Base-by-base conservation (phyloP, 2,113 vertebrate species). In the Phalacrocorax aristotelis region DNA sequence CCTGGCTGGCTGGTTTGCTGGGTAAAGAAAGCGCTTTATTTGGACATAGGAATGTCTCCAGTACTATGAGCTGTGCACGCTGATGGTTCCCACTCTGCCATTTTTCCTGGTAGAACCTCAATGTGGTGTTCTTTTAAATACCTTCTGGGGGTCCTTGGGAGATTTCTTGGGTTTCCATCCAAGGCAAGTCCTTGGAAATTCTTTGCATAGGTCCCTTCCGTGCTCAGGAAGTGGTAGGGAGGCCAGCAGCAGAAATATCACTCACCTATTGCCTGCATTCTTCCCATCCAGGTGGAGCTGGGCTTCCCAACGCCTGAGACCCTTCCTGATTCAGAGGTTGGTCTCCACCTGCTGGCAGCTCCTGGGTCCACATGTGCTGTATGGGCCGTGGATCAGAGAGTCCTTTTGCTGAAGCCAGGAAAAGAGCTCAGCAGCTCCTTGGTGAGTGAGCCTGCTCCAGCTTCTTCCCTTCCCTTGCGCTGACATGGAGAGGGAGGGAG, bases 281-380 rank as follows among this genome's bases (percentile, higher is more conserved):
- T 46, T 62, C 69, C 62, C 54, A 11, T 83, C n/a, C 94, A 98
- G 98, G 98, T 98, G 51, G 97, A 96, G 0, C 61, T 99, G 75
- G 52, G 92, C 88, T 99, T 99, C 95, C 98, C 97, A 23, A 84
- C 34, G 0, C 22, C 90, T 1, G 94, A 97, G 70, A 95, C 98
- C 13, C 98, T 99, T 76, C 99, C 99, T 23, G 98, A 98, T 81
- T 98, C 98, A 27, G 57, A 97, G 10, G 97, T 97, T 82, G 97
- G 57, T 68, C 87, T 99, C 22, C 77, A 77, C 36, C 55, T 99
- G 20, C 96, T 76, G 30, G 98, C 99, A 21, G 87, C 97, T 68
- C 98, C 99, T 6, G 91, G 98, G 16, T 99, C 99, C 61, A 95
- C 97, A 3, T 99, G 99, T 94, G 99, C 98, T 1, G 48, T 99